Evolutionary conservation across 2,888 invertebrate species (phyloP).

Genomic region (Hemicrepidius hirtus): DNA sequence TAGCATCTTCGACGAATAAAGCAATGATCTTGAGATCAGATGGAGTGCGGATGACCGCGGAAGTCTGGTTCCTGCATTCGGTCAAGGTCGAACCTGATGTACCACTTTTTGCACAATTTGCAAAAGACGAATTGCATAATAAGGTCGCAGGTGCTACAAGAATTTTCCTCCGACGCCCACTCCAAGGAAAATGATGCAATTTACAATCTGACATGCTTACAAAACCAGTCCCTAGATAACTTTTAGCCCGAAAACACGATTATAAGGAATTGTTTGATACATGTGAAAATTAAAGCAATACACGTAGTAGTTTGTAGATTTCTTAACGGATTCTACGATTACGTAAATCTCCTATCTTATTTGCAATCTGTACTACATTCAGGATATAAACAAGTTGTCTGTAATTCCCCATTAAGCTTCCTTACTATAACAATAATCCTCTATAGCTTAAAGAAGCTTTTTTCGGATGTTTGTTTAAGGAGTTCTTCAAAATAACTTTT

Average conservation of each 20-base stretch:
- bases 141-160: slow-evolving; percentile 28
- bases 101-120: slow-evolving; percentile 28
- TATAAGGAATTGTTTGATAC: background rate
- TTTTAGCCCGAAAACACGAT: background rate
- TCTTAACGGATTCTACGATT: background rate
- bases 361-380: background rate
- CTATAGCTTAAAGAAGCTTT: too few relatives aligned
- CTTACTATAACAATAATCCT: too few relatives aligned
- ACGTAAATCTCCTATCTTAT: background rate
- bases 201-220: too few relatives aligned
- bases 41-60: slow-evolving; percentile 37
- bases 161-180: slow-evolving; percentile 12
- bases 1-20: too few relatives aligned
- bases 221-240: too few relatives aligned
- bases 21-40: too few relatives aligned
- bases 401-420: too few relatives aligned
- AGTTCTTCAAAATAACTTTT: background rate
- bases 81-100: slow-evolving; percentile 56
- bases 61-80: slow-evolving; percentile 52
- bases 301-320: background rate
- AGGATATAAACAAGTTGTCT: too few relatives aligned
- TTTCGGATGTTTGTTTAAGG: too few relatives aligned
- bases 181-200: background rate
- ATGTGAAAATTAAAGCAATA: background rate
- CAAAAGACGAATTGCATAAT: slow-evolving; percentile 31